Evolutionary conservation across 2,888 invertebrate species (phyloP).

Genomic region (Meteorus cinctellus): DNA sequence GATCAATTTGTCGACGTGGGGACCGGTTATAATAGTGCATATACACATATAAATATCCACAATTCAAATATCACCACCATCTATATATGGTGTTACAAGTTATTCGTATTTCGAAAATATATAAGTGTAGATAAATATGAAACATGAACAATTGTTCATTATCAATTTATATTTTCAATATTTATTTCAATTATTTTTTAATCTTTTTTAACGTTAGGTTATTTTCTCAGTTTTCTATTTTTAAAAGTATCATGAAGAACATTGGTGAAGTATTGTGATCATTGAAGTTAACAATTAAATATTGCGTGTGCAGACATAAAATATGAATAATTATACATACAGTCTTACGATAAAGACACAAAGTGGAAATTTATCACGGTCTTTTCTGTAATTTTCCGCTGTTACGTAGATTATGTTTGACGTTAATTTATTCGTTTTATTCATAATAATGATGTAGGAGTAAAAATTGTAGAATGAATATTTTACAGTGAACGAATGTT

Average conservation of each 20-base stretch:
- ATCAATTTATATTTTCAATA: too few relatives aligned
- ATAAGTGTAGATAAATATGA: background rate
- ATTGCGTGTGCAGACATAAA: conserved; percentile 22
- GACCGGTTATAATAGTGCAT: conserved; percentile 42
- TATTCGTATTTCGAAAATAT: background rate
- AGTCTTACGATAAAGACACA: background rate
- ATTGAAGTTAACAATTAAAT: conserved; percentile 11
- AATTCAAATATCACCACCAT: background rate
- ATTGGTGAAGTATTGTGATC: too few relatives aligned
- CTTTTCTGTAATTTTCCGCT: conserved; percentile 32
- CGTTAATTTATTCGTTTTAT: background rate
- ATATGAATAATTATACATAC: conserved; percentile 13
- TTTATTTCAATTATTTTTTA: too few relatives aligned
- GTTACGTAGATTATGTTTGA: background rate
- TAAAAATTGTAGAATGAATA: background rate
- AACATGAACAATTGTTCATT: too few relatives aligned
- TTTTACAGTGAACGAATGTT: too few relatives aligned
- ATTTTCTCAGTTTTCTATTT: too few relatives aligned
- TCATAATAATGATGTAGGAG: background rate
- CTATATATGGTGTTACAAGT: background rate
- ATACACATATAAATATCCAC: background rate
- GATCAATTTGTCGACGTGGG: conserved; percentile 64
- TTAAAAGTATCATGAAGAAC: too few relatives aligned
- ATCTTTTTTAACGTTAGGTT: too few relatives aligned
- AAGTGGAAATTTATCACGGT: conserved; percentile 1